These are phyloP conservation scores for Eriocheir sinensis DNA, from an alignment of 1,140 invertebrate species.

Conservation along the genomic window DNA sequence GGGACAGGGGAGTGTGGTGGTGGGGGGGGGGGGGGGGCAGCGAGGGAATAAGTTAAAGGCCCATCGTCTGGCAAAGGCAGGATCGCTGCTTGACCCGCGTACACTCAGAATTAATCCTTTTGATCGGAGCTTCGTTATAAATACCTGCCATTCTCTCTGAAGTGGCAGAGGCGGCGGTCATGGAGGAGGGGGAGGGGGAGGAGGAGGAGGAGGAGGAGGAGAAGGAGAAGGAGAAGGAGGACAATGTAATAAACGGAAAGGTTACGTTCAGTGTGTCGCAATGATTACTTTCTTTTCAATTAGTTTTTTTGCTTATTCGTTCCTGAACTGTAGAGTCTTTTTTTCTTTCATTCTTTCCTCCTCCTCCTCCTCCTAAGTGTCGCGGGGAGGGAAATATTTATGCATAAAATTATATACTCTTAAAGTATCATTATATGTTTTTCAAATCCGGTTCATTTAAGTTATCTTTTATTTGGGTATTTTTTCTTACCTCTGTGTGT, in stretches of 20 bases:
- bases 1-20: background rate
- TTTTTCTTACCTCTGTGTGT: too few species aligned
- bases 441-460: too few species aligned
- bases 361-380: background rate
- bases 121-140: conserved; percentile 24
- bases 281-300: background rate
- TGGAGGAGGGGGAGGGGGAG: background rate
- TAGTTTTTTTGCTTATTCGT: background rate
- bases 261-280: background rate
- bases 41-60: background rate
- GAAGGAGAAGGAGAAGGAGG: conserved; percentile 14
- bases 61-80: background rate
- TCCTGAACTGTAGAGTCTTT: too few species aligned
- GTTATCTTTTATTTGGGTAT: background rate
- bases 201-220: conserved; percentile 44
- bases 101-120: conserved; percentile 16
- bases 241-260: background rate
- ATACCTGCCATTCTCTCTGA: conserved; percentile 23
- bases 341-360: too few species aligned
- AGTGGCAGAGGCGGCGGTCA: background rate
- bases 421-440: too few species aligned
- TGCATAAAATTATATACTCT: too few species aligned
- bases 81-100: background rate
- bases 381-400: too few species aligned
- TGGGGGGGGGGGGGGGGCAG: background rate